Percentiles rank a stretch among this genome's conserved stretches.
Conservation (phyloP, 2,888 invertebrate species). For the Isoperla grammatica region DNA sequence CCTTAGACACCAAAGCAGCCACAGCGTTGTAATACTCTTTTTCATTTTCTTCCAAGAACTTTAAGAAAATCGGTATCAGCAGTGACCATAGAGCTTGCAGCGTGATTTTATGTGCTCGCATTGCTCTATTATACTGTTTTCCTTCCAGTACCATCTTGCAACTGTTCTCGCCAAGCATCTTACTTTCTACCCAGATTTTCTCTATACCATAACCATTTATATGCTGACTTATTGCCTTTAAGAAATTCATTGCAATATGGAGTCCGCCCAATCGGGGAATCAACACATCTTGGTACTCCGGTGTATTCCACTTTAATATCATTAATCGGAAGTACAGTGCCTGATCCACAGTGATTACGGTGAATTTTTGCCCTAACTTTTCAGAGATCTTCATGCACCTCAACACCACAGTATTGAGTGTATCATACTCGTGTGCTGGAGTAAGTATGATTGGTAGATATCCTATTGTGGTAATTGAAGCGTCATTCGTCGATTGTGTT, state of each 20-base stretch:
- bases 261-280: constrained; percentile 19
- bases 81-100: constrained; percentile 16
- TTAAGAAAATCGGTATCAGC: constrained; percentile 5
- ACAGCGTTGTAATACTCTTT: constrained; percentile 1
- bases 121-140: constrained; percentile 11
- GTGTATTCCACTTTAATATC: constrained; percentile 7
- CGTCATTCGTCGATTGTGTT: background rate
- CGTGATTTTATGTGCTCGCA: constrained; percentile 15
- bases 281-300: constrained; percentile 8
- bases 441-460: constrained; percentile 16
- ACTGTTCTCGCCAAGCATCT: constrained; percentile 7
- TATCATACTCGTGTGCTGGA: constrained; percentile 10
- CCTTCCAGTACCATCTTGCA: constrained; percentile 12
- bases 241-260: constrained; percentile 16
- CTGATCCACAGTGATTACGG: constrained; percentile 2
- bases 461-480: constrained; percentile 8
- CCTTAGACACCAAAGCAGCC: constrained; percentile 1
- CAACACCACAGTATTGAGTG: constrained; percentile 5
- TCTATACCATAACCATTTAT: constrained; percentile 8
- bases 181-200: constrained; percentile 15
- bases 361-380: constrained; percentile 2
- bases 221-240: constrained; percentile 16
- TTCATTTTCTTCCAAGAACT: constrained; percentile 1
- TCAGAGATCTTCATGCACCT: constrained; percentile 1
- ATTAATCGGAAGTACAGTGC: constrained; percentile 1